Evolutionary conservation across 2,113 vertebrate genomes (phyloP).

Genomic region (Gambusia holbrooki): DNA sequence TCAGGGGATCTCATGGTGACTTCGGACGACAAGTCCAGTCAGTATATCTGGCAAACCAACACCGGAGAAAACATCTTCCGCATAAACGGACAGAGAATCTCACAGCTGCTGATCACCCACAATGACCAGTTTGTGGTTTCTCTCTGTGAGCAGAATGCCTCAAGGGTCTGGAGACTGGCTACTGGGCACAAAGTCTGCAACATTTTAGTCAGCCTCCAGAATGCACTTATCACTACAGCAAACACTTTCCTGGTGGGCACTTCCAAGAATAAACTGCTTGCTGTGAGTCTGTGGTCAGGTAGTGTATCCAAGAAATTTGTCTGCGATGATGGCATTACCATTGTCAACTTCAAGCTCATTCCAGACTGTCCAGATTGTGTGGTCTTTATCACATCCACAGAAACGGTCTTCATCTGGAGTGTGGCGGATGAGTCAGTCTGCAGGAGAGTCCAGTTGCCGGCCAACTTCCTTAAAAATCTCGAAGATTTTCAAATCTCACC

Average conservation of each 20-base stretch:
- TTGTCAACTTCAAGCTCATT: slow-evolving; percentile 94
- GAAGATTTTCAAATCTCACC: slow-evolving; percentile 98
- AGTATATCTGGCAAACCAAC: slow-evolving; percentile 95
- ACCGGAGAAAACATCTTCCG: slow-evolving; percentile 97
- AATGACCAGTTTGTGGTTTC: slow-evolving; percentile 99
- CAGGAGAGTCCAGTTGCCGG: slow-evolving; percentile 91
- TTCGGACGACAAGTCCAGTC: slow-evolving; percentile 95
- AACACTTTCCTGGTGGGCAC: slow-evolving; percentile 96
- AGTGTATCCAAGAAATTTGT: slow-evolving; percentile 98
- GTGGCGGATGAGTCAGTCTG: slow-evolving; percentile 95
- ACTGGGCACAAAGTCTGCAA: slow-evolving; percentile 98
- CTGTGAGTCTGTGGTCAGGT: slow-evolving; percentile 97
- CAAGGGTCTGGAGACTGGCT: slow-evolving; percentile 94
- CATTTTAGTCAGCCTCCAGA: slow-evolving; percentile 95
- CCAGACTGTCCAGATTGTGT: slow-evolving; percentile 95
- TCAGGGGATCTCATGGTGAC: slow-evolving; percentile 96
- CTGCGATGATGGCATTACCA: slow-evolving; percentile 93
- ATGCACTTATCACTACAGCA: slow-evolving; percentile 95
- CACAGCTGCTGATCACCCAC: slow-evolving; percentile 95
- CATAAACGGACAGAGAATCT: slow-evolving; percentile 95
- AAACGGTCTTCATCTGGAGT: slow-evolving; percentile 96
- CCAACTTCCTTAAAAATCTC: slow-evolving; percentile 92
- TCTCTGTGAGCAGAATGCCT: slow-evolving; percentile 96
- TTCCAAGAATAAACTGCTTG: slow-evolving; percentile 94
- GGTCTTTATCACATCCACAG: slow-evolving; percentile 94